Evolutionary conservation across 2,797 vertebrate species (phyloP).

Genomic region (Cuculus canorus): DNA sequence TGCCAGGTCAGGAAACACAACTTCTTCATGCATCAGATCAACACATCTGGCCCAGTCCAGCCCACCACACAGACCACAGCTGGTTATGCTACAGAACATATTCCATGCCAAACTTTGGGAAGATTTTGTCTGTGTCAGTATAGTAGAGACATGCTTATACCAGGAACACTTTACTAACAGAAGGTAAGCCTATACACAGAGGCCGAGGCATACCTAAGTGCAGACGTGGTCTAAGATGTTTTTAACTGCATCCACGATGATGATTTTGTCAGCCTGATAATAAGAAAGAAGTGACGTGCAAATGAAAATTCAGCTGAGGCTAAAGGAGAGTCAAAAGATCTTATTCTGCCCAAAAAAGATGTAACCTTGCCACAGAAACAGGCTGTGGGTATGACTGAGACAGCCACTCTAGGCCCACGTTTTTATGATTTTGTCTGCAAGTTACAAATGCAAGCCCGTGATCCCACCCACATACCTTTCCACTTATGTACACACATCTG

Average conservation of each 20-base stretch:
- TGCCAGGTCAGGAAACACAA: not conserved
- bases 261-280: not conserved
- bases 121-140: not conserved
- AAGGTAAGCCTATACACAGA: not conserved
- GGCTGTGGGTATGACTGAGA: not conserved
- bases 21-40: not conserved
- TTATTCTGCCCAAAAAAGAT: not conserved
- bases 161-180: not conserved
- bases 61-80: not conserved
- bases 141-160: not conserved
- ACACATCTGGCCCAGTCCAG: not conserved
- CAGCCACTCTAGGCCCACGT: not conserved
- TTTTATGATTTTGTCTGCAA: constrained; percentile 15
- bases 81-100: not conserved
- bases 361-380: not conserved
- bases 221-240: not conserved
- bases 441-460: constrained; percentile 15
- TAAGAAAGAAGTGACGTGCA: not conserved
- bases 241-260: not conserved
- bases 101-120: accelerated
- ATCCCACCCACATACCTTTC: constrained; percentile 63
- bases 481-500: constrained; percentile 56
- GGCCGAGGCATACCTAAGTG: not conserved
- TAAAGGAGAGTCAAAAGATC: not conserved
- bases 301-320: not conserved